Percentiles rank a stretch among this genome's conserved stretches.
These are phyloP conservation scores for Sigmodon hispidus DNA, from an alignment of 2,113 vertebrate genomes.

Conservation along the genomic window DNA sequence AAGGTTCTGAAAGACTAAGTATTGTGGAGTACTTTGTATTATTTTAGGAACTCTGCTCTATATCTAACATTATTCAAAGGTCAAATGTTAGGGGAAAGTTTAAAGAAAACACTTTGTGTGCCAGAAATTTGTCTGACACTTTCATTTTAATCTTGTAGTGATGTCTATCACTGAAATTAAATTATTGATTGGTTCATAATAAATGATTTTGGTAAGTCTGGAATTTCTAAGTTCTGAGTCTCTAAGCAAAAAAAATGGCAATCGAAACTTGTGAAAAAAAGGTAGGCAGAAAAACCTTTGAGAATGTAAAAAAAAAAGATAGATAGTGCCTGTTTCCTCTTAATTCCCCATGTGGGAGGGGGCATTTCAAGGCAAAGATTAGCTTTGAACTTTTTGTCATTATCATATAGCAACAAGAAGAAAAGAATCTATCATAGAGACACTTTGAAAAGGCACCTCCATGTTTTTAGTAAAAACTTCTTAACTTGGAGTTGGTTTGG, in stretches of 20 bases:
- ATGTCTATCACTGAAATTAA: not conserved
- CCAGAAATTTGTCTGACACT: not conserved
- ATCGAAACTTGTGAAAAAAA: not conserved
- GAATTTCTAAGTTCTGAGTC: not conserved
- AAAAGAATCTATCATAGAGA: not conserved
- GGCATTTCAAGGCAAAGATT: not conserved
- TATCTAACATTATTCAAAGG: not conserved
- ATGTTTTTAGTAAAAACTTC: not conserved
- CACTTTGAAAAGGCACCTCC: not conserved
- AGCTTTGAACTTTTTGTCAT: not conserved
- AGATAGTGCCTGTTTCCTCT: not conserved
- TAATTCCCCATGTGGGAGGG: not conserved
- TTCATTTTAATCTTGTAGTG: not conserved
- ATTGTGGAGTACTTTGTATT: not conserved
- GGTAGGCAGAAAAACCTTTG: not conserved
- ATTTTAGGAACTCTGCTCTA: slow-evolving; percentile 17
- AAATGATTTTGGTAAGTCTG: not conserved
- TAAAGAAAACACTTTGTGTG: not conserved
- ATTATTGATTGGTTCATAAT: not conserved
- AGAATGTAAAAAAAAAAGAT: not conserved
- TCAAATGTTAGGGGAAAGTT: not conserved
- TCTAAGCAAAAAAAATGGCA: not conserved
- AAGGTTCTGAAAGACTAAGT: not conserved
- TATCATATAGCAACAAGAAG: not conserved
- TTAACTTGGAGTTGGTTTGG: not conserved